These are phyloP conservation scores for Ondatra zibethicus DNA, from an alignment of 2,113 vertebrate genomes.

Conservation along the genomic window DNA sequence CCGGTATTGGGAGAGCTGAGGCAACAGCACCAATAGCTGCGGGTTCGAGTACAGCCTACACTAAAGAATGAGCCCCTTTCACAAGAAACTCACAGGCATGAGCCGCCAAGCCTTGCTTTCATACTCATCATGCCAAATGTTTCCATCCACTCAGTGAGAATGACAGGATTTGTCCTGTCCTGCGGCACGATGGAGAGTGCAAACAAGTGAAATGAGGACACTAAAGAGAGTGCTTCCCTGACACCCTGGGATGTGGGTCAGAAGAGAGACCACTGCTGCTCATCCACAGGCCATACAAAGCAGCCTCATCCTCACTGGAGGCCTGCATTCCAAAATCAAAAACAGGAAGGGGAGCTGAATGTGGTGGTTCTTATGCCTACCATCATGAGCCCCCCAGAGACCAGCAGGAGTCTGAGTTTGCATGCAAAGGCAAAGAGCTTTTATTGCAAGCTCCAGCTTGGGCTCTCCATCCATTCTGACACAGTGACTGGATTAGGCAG, in stretches of 20 bases:
- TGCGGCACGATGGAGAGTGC: rapidly evolving
- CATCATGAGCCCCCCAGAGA: too few species aligned
- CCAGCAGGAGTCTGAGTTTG: too few species aligned
- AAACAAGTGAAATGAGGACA: too few species aligned
- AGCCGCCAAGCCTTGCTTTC: not conserved
- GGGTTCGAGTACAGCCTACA: not conserved
- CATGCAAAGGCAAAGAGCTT: too few species aligned
- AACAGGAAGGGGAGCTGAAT: not conserved
- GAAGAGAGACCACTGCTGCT: not conserved
- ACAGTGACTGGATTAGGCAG: too few species aligned
- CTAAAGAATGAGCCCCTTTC: not conserved
- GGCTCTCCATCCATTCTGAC: too few species aligned
- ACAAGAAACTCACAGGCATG: not conserved
- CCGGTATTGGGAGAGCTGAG: not conserved
- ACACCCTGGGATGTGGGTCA: too few species aligned
- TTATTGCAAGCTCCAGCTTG: too few species aligned
- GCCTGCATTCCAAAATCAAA: not conserved
- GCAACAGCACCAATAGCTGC: not conserved
- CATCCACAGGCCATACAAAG: not conserved
- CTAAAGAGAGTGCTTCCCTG: not conserved
- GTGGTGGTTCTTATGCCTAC: not conserved
- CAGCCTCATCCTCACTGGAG: not conserved
- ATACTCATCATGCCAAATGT: too few species aligned
- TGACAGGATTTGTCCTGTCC: not conserved
- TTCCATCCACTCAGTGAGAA: not conserved